phyloP scores from a whole-genome alignment of 1,140 invertebrate genomes.

The Calycopis cecrops region DNA sequence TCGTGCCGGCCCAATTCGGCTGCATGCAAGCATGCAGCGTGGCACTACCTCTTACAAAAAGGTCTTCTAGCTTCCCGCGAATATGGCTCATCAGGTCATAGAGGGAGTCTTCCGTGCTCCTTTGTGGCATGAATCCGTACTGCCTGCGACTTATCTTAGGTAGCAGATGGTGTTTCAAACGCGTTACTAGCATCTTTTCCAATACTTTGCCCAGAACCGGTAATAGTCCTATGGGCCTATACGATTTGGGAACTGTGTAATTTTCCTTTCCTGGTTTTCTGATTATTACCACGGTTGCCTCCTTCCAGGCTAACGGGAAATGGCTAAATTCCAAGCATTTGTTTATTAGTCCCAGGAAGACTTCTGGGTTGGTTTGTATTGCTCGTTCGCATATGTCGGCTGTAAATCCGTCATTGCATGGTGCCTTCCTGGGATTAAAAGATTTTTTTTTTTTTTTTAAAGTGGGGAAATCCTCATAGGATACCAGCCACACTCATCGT shows the following conservation, averaged over 20 bases:
- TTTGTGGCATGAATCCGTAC: no score
- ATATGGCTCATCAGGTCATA: conserved; percentile 17
- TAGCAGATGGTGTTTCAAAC: conserved; percentile 4
- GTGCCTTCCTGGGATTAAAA: conserved; percentile 25
- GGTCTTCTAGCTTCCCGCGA: neutral
- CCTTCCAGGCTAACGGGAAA: conserved; percentile 25
- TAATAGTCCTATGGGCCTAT: conserved; percentile 13
- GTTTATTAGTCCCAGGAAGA: conserved; percentile 5
- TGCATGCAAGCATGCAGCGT: no score
- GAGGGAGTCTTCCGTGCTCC: conserved; percentile 14
- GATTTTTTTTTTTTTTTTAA: no score
- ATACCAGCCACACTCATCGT: no score
- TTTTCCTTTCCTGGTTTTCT: conserved; percentile 15
- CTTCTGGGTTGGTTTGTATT: neutral
- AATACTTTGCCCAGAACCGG: conserved; percentile 12
- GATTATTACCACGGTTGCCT: conserved; percentile 13
- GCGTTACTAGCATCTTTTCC: conserved; percentile 2
- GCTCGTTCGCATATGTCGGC: conserved; percentile 19
- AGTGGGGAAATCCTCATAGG: no score
- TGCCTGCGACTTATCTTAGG: no score
- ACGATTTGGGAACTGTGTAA: conserved; percentile 14
- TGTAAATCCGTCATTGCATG: conserved; percentile 19
- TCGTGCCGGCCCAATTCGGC: no score
- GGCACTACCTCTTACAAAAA: no score
- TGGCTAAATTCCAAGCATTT: neutral